phyloP scores from a whole-genome alignment of 1,140 invertebrate genomes.

The Chironomus tepperi region DNA sequence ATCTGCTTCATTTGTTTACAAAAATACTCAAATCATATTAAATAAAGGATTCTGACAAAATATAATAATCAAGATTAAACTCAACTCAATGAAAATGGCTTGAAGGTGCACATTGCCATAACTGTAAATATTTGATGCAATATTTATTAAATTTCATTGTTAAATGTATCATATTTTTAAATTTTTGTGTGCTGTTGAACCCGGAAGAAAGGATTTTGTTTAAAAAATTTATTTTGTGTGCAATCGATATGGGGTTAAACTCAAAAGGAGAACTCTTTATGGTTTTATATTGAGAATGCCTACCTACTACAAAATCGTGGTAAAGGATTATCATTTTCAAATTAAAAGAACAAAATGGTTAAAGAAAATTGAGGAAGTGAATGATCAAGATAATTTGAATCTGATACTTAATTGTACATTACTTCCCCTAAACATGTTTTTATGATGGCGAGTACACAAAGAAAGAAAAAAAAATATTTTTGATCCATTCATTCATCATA shows the following conservation, averaged over 20 bases:
- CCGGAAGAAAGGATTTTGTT: no score
- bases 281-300: not conserved
- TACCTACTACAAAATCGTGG: not conserved
- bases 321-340: not conserved
- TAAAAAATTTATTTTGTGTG: no score
- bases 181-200: not conserved
- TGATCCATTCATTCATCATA: no score
- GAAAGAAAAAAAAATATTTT: no score
- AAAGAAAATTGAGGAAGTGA: not conserved
- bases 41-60: no score
- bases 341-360: no score
- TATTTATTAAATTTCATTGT: conserved; percentile 4
- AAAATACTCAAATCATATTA: no score
- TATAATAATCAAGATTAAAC: not conserved
- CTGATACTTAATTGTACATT: no score
- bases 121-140: not conserved
- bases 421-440: no score
- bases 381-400: not conserved
- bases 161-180: not conserved
- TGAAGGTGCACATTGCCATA: conserved; percentile 4
- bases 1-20: no score
- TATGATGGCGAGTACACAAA: no score
- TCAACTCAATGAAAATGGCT: not conserved
- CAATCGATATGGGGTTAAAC: no score
- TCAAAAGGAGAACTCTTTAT: not conserved